phyloP scores from a whole-genome alignment of 2,113 vertebrate genomes.

The Hippocampus guttulatus region DNA sequence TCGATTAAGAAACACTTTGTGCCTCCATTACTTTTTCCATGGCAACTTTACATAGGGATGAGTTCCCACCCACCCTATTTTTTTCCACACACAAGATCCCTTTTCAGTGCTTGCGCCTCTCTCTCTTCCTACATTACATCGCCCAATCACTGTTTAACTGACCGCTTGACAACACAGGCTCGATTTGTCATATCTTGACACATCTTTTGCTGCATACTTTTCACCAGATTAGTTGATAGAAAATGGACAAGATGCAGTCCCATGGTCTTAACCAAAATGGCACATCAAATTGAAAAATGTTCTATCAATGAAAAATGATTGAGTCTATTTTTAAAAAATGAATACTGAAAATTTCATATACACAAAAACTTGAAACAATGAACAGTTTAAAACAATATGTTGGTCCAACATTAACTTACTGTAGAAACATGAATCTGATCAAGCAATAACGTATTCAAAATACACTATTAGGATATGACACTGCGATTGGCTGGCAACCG shows the following conservation, averaged over 20 bases:
- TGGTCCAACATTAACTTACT: not conserved
- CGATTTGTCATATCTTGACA: not conserved
- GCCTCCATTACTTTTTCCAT: slow-evolving; percentile 59
- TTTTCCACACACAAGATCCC: slow-evolving; percentile 6
- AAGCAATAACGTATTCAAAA: no score
- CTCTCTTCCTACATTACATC: slow-evolving; percentile 34
- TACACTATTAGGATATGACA: no score
- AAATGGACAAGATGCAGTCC: not conserved
- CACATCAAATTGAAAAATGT: not conserved
- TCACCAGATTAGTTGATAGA: not conserved
- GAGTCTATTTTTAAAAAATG: no score
- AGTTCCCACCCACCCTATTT: slow-evolving; percentile 32
- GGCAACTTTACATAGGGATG: slow-evolving; percentile 65
- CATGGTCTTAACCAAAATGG: not conserved
- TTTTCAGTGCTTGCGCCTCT: slow-evolving; percentile 34
- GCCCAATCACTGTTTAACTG: slow-evolving; percentile 19
- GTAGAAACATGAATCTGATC: not conserved
- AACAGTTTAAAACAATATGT: not conserved
- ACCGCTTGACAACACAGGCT: not conserved
- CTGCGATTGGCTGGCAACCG: no score
- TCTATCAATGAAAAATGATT: not conserved
- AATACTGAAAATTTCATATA: not conserved
- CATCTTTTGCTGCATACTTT: not conserved
- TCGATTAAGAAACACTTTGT: slow-evolving; percentile 58
- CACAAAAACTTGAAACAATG: not conserved